Conservation (phyloP, 2,797 vertebrate species). For the Eleutherodactylus coqui region DNA sequence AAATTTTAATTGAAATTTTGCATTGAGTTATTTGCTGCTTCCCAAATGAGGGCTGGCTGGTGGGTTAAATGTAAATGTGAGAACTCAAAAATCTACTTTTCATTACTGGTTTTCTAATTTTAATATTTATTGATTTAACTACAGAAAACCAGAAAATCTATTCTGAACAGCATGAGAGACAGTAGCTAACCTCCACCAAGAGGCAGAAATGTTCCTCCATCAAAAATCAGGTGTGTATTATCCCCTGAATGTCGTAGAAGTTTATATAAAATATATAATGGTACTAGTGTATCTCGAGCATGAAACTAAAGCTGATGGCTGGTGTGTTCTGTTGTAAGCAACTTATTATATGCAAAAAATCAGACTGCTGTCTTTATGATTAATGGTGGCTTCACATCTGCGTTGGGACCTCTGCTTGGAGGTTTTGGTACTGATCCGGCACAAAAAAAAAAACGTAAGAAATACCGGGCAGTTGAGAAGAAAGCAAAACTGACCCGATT, state of each 20-base stretch:
- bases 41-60: not conserved
- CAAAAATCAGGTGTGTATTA: slow-evolving; percentile 1
- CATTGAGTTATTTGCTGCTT: not conserved
- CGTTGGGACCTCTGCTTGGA: no score
- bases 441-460: no score
- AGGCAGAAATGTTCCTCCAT: not conserved
- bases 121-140: not conserved
- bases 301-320: not conserved
- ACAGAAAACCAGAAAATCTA: not conserved
- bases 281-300: not conserved
- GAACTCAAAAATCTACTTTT: not conserved
- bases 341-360: no score
- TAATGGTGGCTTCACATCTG: no score
- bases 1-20: not conserved
- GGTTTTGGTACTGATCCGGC: no score
- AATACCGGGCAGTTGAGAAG: no score
- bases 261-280: no score
- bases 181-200: not conserved
- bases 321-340: no score
- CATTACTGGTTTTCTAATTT: not conserved
- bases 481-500: no score
- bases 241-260: not conserved
- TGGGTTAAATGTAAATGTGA: not conserved
- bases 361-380: no score
- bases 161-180: not conserved